phyloP scores from a whole-genome alignment of 2,888 invertebrate species.

The Hirtodrosophila confusa region DNA sequence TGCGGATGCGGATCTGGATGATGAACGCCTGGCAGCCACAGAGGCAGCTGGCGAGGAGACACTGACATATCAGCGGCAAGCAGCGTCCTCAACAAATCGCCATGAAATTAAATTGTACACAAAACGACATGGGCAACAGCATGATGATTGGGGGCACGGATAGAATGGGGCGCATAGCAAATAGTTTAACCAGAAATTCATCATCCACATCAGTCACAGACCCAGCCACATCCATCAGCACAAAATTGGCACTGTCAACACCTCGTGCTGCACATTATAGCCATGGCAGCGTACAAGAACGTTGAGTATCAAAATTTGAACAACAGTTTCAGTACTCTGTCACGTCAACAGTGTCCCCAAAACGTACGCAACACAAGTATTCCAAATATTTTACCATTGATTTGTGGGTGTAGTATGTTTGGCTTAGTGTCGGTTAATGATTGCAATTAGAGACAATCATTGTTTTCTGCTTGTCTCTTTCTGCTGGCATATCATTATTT shows the following conservation, averaged over 20 bases:
- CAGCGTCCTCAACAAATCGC: slow-evolving; percentile 65
- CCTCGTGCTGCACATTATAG: slow-evolving; percentile 32
- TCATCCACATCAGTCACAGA: slow-evolving; percentile 58
- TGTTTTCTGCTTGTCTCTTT: slow-evolving; percentile 2
- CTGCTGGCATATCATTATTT: too few relatives aligned
- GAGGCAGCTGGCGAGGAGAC: slow-evolving; percentile 16
- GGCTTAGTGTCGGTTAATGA: slow-evolving; percentile 15
- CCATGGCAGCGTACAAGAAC: background rate
- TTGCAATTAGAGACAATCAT: slow-evolving; percentile 9
- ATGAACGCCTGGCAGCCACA: slow-evolving; percentile 72
- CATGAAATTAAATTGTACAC: slow-evolving; percentile 76
- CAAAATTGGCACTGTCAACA: slow-evolving; percentile 73
- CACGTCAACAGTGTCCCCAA: slow-evolving; percentile 21
- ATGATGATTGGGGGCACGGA: background rate
- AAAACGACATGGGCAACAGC: slow-evolving; percentile 39
- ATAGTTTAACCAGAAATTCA: slow-evolving; percentile 78
- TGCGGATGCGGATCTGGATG: slow-evolving; percentile 49
- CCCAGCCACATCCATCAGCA: slow-evolving; percentile 41
- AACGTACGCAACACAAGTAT: slow-evolving; percentile 18
- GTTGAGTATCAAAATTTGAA: slow-evolving; percentile 7
- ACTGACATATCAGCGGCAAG: slow-evolving; percentile 49
- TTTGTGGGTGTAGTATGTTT: background rate
- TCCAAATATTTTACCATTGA: slow-evolving; percentile 3
- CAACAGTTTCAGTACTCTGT: too few relatives aligned
- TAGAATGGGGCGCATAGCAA: slow-evolving; percentile 44